Conservation (phyloP, 1,140 invertebrate genomes). For the Akabosia matsudoensis region DNA sequence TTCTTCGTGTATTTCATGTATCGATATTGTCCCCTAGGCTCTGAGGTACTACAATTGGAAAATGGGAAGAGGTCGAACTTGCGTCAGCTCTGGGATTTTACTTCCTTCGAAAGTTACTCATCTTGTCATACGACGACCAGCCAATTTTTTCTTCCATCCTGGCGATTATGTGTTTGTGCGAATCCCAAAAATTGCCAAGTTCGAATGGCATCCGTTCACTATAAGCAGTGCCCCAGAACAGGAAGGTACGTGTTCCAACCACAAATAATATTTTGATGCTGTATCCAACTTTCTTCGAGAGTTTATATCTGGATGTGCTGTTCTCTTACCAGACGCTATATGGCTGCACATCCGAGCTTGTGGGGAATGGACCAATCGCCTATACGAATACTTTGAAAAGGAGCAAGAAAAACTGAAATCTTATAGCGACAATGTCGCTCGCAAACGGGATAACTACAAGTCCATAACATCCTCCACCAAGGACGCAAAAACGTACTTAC, state of each 20-base stretch:
- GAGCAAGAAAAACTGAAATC: constrained; percentile 47
- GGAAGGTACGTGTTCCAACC: constrained; percentile 63
- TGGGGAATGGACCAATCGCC: constrained; percentile 88
- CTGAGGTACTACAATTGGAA: constrained; percentile 44
- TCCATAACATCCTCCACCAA: background rate
- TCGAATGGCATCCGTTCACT: constrained; percentile 97
- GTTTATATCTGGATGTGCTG: background rate
- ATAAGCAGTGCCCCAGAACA: constrained; percentile 93
- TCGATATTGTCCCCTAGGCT: constrained; percentile 11
- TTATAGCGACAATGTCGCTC: background rate
- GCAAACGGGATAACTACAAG: background rate
- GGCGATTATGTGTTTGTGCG: constrained; percentile 95
- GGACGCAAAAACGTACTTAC: background rate
- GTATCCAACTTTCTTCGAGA: constrained; percentile 44
- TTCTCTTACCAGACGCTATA: constrained; percentile 72
- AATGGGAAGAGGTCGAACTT: constrained; percentile 66
- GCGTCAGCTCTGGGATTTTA: constrained; percentile 78
- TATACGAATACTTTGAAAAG: constrained; percentile 83
- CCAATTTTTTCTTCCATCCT: constrained; percentile 81
- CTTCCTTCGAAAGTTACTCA: constrained; percentile 79
- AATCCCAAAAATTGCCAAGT: constrained; percentile 84
- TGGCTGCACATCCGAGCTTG: constrained; percentile 91
- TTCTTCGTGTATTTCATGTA: too few species aligned
- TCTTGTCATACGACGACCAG: constrained; percentile 78
- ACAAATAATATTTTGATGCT: background rate